These are phyloP conservation scores for Lepidocyrtinus sp. DNA, from an alignment of 2,888 invertebrate species.

Conservation along the genomic window DNA sequence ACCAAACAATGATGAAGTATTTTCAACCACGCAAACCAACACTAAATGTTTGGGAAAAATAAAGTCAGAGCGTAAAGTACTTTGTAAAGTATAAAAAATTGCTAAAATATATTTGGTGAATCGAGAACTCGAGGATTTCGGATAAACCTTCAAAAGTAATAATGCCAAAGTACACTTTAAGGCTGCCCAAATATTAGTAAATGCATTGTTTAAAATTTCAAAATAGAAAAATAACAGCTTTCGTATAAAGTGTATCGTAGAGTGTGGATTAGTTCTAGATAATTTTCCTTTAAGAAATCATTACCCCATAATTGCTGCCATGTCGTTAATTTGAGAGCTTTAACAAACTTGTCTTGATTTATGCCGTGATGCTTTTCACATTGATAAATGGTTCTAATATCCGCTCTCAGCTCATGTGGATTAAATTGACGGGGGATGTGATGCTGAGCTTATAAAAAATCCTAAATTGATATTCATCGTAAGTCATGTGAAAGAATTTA, in stretches of 20 bases:
- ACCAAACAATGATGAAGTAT: conserved; percentile 46
- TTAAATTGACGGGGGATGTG: no score
- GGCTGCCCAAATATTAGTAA: no score
- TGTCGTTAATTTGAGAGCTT: conserved; percentile 53
- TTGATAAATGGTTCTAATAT: conserved; percentile 53
- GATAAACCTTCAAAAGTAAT: no score
- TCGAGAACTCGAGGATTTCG: no score
- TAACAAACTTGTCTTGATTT: conserved; percentile 59
- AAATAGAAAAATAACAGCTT: no score
- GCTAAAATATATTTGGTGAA: no score
- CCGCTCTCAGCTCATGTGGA: no score
- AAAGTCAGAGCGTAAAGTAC: neutral
- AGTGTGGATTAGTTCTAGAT: conserved; percentile 43
- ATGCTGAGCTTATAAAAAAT: neutral
- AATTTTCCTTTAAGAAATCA: conserved; percentile 47
- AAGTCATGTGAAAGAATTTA: no score
- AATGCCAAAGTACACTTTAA: no score
- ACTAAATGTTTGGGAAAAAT: conserved; percentile 32
- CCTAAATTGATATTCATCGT: conserved; percentile 22
- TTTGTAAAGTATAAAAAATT: neutral
- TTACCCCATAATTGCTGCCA: conserved; percentile 41
- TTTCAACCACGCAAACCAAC: conserved; percentile 46
- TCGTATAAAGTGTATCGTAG: no score
- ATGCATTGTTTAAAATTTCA: no score
- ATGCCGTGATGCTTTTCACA: conserved; percentile 47